Evolutionary conservation across 1,140 invertebrate species (phyloP), one percentile per base, ranked within the genome.

Genomic region (Danaus plexippus): DNA sequence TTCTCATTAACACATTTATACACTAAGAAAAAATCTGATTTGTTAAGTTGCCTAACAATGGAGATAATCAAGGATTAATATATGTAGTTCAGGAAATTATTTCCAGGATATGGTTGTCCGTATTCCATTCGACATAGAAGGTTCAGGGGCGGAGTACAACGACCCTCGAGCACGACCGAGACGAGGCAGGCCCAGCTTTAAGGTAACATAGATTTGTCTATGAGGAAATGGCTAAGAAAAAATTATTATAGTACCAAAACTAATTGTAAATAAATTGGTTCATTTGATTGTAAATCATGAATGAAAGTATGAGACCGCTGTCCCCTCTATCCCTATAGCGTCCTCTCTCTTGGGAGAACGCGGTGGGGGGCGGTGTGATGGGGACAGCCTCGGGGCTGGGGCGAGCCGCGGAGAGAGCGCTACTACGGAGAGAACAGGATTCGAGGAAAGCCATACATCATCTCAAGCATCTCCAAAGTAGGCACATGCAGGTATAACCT

Each of bases 101-200:
- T 13, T 52, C 50, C 54, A 85, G 80, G 80, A 82, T 45, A 76
- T 74, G 68, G 74, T 85, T 45, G 77, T 87, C 1, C 76, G 81
- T 9, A 85, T 86, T 52, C 85, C 85, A 9, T 85, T 85, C 49
- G 81, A 87, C 57, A 85, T 87, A 9, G 79, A 85, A 48, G 82
- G 75, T 2, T 55, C 63, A 8, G 59, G 59, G 1, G 50, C 61
- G 3, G 73, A 76, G 52, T 80, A 75, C 43, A n/a, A 64, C 0
- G 75, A 78, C 52, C 63, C 4, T 59, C 71, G 9, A 68, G 64
- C 76, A 11, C 72, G 77, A 32, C 75, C 80, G 0, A 57, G 79
- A 5, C 73, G 82, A 5, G 82, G 82, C 5, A 61, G 82, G n/a
- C 82, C 82, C 9, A 83, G 76, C 50, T 71, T 78, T 9, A 71